A percentile compares a stretch with the other conserved stretches of the same genome.
phyloP scores from a whole-genome alignment of 2,888 invertebrate genomes.

The Eledona agricola region DNA sequence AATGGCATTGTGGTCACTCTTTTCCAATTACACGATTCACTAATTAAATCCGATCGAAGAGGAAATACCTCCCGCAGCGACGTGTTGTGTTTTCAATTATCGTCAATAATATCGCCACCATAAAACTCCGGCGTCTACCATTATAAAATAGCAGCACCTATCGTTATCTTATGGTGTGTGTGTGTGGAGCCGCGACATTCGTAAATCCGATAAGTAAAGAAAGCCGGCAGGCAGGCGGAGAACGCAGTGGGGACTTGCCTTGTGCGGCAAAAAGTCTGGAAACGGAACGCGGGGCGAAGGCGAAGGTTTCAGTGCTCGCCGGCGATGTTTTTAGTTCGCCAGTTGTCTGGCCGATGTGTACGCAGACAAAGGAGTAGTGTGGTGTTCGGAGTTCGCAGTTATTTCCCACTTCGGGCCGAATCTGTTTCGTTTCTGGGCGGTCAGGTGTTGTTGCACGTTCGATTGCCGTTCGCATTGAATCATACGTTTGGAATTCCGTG shows the following conservation, averaged over 20 bases:
- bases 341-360: slow-evolving; percentile 28
- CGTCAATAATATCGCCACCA: too few relatives aligned
- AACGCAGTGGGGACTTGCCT: slow-evolving; percentile 27
- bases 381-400: neutral
- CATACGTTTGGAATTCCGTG: slow-evolving; percentile 44
- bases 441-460: slow-evolving; percentile 28
- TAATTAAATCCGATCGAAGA: too few relatives aligned
- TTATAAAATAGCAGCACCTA: too few relatives aligned
- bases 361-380: slow-evolving; percentile 28
- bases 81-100: too few relatives aligned
- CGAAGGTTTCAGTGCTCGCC: slow-evolving; percentile 13
- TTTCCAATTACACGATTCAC: too few relatives aligned
- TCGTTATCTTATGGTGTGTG: too few relatives aligned
- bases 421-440: slow-evolving; percentile 17
- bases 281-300: slow-evolving; percentile 25
- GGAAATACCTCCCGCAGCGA: too few relatives aligned
- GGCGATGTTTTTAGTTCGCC: slow-evolving; percentile 31
- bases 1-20: too few relatives aligned
- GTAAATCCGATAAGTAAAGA: slow-evolving; percentile 19
- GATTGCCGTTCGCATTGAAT: slow-evolving; percentile 41
- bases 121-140: too few relatives aligned
- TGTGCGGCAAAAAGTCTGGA: slow-evolving; percentile 33
- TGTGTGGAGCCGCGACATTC: slow-evolving; percentile 8
- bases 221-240: too few relatives aligned
- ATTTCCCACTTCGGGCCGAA: slow-evolving; percentile 6